phyloP scores from a whole-genome alignment of 1,140 invertebrate genomes.

The Potamilus streckersoni region DNA sequence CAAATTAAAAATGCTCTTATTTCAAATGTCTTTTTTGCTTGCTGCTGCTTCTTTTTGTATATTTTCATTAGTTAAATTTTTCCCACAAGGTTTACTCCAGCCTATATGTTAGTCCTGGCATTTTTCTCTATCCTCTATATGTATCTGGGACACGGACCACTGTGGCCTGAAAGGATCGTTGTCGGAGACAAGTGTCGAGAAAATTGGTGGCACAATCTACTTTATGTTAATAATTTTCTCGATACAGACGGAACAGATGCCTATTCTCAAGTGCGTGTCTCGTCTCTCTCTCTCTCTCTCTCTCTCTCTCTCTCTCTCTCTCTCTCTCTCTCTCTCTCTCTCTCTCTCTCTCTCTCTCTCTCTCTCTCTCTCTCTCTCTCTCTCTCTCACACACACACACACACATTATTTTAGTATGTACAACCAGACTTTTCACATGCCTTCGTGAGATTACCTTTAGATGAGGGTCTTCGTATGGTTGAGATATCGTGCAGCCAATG shows the following conservation, averaged over 20 bases:
- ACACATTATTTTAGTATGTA: no score
- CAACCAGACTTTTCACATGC: no score
- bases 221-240: conserved; percentile 88
- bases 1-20: no score
- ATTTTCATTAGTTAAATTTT: not conserved
- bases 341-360: no score
- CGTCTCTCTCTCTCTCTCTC: not conserved
- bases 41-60: not conserved
- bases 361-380: not conserved
- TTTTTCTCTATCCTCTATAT: conserved; percentile 79
- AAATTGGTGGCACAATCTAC: conserved; percentile 87
- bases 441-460: no score
- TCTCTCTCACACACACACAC: not conserved
- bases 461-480: no score
- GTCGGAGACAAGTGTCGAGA: conserved; percentile 69
- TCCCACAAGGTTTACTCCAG: conserved; percentile 75
- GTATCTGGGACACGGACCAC: conserved; percentile 76
- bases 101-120: conserved; percentile 85
- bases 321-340: no score
- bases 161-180: conserved; percentile 70
- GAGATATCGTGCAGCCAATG: no score
- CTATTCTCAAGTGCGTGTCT: conserved; percentile 3
- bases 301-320: no score
- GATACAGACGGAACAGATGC: conserved; percentile 69
- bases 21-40: no score